Evolutionary conservation across 2,113 vertebrate species (phyloP).

Genomic region (Dunckerocampus dactyliophorus): DNA sequence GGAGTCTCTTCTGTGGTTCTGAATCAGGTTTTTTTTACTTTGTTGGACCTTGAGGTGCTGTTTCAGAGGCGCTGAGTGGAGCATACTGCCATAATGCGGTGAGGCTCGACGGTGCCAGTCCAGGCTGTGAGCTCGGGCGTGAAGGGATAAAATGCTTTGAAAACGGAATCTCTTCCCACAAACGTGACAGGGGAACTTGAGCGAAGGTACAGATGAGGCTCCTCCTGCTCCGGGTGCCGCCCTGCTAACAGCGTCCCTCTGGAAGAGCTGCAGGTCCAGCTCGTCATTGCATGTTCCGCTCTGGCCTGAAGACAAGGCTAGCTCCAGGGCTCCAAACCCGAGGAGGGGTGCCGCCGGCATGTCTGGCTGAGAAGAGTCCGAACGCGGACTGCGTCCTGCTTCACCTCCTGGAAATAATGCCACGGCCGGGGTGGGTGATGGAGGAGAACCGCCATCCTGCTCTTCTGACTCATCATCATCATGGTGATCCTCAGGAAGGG

Average conservation of each 20-base stretch:
- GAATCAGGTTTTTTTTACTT: slow-evolving; percentile 49
- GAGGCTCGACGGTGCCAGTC: slow-evolving; percentile 72
- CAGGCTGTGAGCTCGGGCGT: slow-evolving; percentile 82
- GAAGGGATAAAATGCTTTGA: slow-evolving; percentile 90
- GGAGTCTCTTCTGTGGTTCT: slow-evolving; percentile 40
- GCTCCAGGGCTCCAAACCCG: slow-evolving; percentile 70
- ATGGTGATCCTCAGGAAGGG: slow-evolving; percentile 41
- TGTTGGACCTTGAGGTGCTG: slow-evolving; percentile 70
- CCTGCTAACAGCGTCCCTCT: slow-evolving; percentile 71
- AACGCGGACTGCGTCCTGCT: slow-evolving; percentile 52
- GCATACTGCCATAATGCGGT: slow-evolving; percentile 51
- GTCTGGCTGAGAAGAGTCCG: slow-evolving; percentile 64
- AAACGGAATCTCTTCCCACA: slow-evolving; percentile 91
- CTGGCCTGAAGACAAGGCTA: slow-evolving; percentile 69
- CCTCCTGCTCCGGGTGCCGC: slow-evolving; percentile 48
- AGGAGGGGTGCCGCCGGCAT: slow-evolving; percentile 58
- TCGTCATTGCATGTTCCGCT: slow-evolving; percentile 75
- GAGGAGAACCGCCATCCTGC: slow-evolving; percentile 48
- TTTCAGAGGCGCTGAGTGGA: slow-evolving; percentile 57
- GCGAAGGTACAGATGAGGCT: slow-evolving; percentile 55
- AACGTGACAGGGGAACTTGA: slow-evolving; percentile 82
- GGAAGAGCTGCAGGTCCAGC: slow-evolving; percentile 86
- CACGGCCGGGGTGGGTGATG: slow-evolving; percentile 67
- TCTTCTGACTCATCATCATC: slow-evolving; percentile 48
- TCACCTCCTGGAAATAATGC: slow-evolving; percentile 69